Evolutionary conservation across 2,113 vertebrate species (phyloP), one percentile per base, ranked within the genome.

Genomic region (Axis porcinus): DNA sequence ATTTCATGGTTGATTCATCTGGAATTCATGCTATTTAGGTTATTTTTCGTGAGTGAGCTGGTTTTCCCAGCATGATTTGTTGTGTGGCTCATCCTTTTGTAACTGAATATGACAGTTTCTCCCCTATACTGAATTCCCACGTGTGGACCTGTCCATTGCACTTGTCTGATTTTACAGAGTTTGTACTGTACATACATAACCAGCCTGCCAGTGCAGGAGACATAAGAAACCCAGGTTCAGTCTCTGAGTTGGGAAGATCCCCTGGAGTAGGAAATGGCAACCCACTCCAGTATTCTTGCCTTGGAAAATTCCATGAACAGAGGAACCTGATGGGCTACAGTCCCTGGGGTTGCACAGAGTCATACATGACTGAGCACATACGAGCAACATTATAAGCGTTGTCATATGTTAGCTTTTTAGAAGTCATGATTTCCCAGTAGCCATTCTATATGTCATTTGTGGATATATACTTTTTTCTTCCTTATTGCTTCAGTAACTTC

Each of bases 61-160:
- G 25, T 70, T 79, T 88, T 52, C 36, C 74, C 23, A 19, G 47
- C 14, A 0, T 23, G 50, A 14, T 47, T 86, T 28, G 6, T 3
- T 19, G 15, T 17, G 4, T 1, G 33, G 13, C 9, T 14, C 16
- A 2, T 43, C 54, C n/a, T 52, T 27, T 40, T 52, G n/a, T 13
- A 9, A 14, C 23, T 15, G 47, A 50, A 7, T 50, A 19, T 30
- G 25, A 11, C 21, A 5, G 43, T 28, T 33, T 52, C 25, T 79
- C 6, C 23, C 47, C 40, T 43, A 6, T 57, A 57, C 43, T 0
- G 4, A 1, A 2, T 78, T 45, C 55, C 64, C 47, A 21, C 1
- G 0, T 27, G n/a, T 47, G 40, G 62, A 4, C 28, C 5, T 45
- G 60, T 7, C 16, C 33, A 5, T n/a, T 0, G 2, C 9, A 0